Evolutionary conservation across 1,140 invertebrate species (phyloP), one percentile per base, ranked within the genome.

Genomic region (Asobara japonica): DNA sequence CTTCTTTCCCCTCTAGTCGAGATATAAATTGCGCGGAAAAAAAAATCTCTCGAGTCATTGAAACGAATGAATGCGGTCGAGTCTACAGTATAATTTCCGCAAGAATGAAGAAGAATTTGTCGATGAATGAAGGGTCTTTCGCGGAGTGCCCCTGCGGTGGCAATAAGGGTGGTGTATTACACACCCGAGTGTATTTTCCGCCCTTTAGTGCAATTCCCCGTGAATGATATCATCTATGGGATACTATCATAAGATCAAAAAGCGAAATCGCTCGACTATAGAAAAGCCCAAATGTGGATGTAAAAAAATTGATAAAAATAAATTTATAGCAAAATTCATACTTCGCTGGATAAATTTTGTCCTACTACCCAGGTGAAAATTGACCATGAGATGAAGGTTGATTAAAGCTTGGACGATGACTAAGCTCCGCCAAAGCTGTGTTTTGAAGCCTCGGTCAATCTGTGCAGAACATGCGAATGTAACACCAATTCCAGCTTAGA

Each of bases 71-170:
- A 62, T 62, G 60, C 29, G 60, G 60, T 62, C n/a, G n/a, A n/a
- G n/a, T n/a, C 11, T 62, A 18, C n/a, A 62, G 60, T 11, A 29
- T 62, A 30, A 62, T 62, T 62, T 62, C 29, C 25, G 31, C 60
- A 29, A 62, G 60, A 62, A 62, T 62, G 60, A 62, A 62, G 60
- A 62, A 62, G 29, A 62, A 62, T 62, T 62, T 62, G n/a, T n/a
- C 60, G 60, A 62, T 62, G 60, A 62, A n/a, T n/a, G n/a, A 62
- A 62, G n/a, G 60, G 48, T 56, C 48, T 56, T 51, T 48, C 45
- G 27, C 16, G 56, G 2, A 30, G 25, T 31, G 29, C 60, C 60
- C 60, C 29, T 29, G 60, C 27, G 60, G 60, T 6, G 60, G 51
- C 51, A 25, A 56, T 56, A 27, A 56, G 51, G n/a, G 45, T 51